phyloP scores from a whole-genome alignment of 2,113 vertebrate species.

The Herpetotheres cachinnans region DNA sequence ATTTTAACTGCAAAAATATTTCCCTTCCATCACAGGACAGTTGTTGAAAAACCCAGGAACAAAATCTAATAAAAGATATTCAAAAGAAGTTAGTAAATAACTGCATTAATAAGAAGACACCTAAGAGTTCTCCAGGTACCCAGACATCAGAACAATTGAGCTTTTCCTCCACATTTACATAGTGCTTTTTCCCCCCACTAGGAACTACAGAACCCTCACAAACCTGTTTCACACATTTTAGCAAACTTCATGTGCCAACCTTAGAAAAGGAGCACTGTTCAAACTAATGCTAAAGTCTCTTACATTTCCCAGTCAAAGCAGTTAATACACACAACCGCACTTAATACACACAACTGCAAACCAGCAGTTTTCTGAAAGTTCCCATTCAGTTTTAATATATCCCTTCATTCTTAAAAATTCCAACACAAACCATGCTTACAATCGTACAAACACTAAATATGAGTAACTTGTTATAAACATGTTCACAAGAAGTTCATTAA shows the following conservation, averaged over 20 bases:
- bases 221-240: neutral
- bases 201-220: neutral
- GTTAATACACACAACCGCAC: too few relatives aligned
- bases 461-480: neutral
- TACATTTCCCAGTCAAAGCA: neutral
- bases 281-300: neutral
- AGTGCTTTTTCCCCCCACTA: neutral
- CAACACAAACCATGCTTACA: neutral
- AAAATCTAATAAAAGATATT: constrained; percentile 66
- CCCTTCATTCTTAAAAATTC: neutral
- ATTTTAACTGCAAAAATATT: constrained; percentile 69
- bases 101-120: constrained; percentile 1
- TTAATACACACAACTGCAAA: neutral
- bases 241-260: neutral
- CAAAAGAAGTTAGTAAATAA: constrained; percentile 26
- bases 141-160: neutral
- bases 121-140: neutral
- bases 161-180: neutral
- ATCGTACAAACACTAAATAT: neutral
- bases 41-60: constrained; percentile 62
- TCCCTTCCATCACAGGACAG: constrained; percentile 58
- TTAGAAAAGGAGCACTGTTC: neutral
- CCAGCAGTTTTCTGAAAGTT: neutral
- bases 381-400: neutral
- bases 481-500: neutral